phyloP scores from a whole-genome alignment of 2,888 invertebrate genomes.

The Argyresthia albistria region DNA sequence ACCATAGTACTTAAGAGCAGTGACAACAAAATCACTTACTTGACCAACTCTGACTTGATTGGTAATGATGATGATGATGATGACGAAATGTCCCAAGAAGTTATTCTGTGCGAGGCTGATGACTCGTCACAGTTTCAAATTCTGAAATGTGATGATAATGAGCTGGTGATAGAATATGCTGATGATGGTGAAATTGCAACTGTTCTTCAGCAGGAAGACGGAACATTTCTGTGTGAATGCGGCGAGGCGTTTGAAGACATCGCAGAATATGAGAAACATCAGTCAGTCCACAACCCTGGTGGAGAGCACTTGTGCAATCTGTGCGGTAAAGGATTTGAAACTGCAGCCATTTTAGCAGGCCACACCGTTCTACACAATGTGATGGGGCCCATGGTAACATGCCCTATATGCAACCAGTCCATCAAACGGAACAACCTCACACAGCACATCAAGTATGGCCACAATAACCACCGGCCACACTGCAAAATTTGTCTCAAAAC shows the following conservation, averaged over 20 bases:
- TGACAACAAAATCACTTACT: slow-evolving; percentile 37
- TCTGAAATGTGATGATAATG: slow-evolving; percentile 55
- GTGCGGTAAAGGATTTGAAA: slow-evolving; percentile 62
- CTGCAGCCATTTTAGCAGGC: slow-evolving; percentile 52
- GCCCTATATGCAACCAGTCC: slow-evolving; percentile 54
- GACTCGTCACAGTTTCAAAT: slow-evolving; percentile 56
- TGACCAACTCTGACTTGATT: slow-evolving; percentile 36
- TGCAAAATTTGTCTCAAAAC: slow-evolving; percentile 55
- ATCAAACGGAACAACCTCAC: slow-evolving; percentile 50
- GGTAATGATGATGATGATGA: slow-evolving; percentile 37
- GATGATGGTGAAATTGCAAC: slow-evolving; percentile 54
- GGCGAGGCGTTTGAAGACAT: slow-evolving; percentile 55
- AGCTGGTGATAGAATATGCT: slow-evolving; percentile 58
- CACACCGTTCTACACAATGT: slow-evolving; percentile 56
- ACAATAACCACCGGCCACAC: slow-evolving; percentile 53
- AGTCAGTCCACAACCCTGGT: slow-evolving; percentile 46
- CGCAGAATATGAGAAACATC: slow-evolving; percentile 53
- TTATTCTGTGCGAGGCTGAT: slow-evolving; percentile 58
- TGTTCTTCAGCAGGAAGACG: slow-evolving; percentile 52
- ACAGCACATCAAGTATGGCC: slow-evolving; percentile 60
- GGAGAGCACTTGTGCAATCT: slow-evolving; percentile 51
- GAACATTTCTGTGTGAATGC: slow-evolving; percentile 56
- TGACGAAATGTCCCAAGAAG: slow-evolving; percentile 33
- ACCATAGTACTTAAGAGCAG: slow-evolving; percentile 45
- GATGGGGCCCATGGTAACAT: slow-evolving; percentile 36